Evolutionary conservation across 2,888 invertebrate species (phyloP), one percentile per base, ranked within the genome.

Genomic region (Dryadula phaetusa): DNA sequence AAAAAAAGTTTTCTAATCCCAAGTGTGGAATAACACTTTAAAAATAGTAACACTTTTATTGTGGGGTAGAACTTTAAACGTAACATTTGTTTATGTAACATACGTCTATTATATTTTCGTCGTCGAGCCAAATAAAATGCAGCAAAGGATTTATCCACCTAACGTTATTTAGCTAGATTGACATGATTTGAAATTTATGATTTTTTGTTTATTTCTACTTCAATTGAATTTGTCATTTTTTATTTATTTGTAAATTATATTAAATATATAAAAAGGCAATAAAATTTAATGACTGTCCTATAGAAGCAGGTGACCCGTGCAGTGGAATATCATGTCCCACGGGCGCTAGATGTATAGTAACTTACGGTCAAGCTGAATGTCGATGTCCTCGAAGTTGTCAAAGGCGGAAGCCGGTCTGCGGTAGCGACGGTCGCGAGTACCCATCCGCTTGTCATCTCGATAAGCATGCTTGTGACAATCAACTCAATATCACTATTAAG

Each of bases 381-480:
- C 80, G 90, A 74, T 98, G 98, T 87, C 87, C 92, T 1, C 78
- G 88, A 22, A 90, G 84, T 70, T 92, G 92, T 71, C 96, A 96
- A 72, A 94, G 94, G 82, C 95, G 96, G 77, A 95, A 97, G 79
- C 96, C 97, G 4, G 97, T 97, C 8, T 98, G 98, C 80, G 98
- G 97, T 25, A 97, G 96, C 16, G 98, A 98, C 84, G 97, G 97
- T 6, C 95, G 95, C 77, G 95, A 98, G 72, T 98, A 98, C 87
- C 94, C 96, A 42, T 97, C 97, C 80, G 95, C 96, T 44, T 98
- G 98, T 81, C 96, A 97, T 84, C 96, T 98, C 94, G 95, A 96
- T 79, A 94, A 95, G 76, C 94, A 95, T 46, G 95, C 97, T 2
- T 98, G 98, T 85, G 94, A 94, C 71, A 94, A 94, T 76, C 94